phyloP scores from a whole-genome alignment of 2,797 vertebrate genomes.

The Hapalemur alaotrensis region DNA sequence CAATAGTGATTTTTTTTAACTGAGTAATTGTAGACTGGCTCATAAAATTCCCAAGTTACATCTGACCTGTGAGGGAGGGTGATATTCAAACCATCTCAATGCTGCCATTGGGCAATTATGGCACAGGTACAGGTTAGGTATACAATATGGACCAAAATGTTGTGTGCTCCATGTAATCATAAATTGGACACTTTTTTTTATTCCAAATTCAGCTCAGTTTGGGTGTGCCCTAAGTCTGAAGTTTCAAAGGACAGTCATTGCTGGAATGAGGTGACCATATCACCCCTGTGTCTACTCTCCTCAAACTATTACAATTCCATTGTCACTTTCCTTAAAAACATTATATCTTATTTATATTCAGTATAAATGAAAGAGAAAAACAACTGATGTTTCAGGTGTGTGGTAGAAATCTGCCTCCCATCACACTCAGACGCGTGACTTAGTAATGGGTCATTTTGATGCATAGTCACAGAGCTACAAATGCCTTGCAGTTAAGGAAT shows the following conservation, averaged over 20 bases:
- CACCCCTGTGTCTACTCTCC: neutral
- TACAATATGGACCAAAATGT: neutral
- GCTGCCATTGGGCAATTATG: neutral
- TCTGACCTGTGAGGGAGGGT: neutral
- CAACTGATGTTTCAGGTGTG: neutral
- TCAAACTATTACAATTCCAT: neutral
- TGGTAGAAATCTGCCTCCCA: neutral
- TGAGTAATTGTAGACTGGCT: neutral
- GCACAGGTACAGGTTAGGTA: neutral
- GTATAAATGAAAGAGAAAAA: constrained; percentile 13
- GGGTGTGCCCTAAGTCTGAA: neutral
- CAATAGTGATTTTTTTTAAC: neutral
- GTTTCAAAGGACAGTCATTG: neutral
- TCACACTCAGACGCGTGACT: neutral
- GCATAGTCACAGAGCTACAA: neutral
- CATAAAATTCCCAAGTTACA: neutral
- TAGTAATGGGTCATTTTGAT: neutral
- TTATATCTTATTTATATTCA: neutral
- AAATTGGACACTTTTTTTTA: neutral
- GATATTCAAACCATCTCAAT: neutral
- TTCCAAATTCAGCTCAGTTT: neutral
- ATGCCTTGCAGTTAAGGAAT: neutral
- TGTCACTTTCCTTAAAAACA: neutral
- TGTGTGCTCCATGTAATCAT: neutral
- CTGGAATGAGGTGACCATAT: neutral